Evolutionary conservation across 2,797 vertebrate species (phyloP).

Genomic region (Urocyon cinereoargenteus): DNA sequence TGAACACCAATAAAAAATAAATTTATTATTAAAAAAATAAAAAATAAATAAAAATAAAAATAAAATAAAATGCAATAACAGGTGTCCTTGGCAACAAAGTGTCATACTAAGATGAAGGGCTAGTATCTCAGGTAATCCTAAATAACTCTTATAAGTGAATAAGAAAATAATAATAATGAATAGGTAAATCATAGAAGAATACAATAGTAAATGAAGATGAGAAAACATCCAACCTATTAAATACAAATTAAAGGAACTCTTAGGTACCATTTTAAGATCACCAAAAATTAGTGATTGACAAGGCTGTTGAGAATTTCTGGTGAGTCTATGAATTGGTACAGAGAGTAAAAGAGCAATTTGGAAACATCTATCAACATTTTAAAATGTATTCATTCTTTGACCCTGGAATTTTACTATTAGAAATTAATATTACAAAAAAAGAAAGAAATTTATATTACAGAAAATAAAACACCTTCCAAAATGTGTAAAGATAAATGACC

Average conservation of each 20-base stretch:
- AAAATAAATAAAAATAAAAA: no score
- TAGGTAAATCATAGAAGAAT: background rate
- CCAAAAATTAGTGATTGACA: background rate
- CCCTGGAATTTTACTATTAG: background rate
- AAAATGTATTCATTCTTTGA: background rate
- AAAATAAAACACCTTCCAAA: background rate
- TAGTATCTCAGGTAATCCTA: background rate
- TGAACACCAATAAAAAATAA: no score
- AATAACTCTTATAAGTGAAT: background rate
- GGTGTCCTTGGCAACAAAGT: background rate
- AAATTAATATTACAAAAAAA: background rate
- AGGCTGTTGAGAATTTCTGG: background rate
- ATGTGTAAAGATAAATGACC: background rate
- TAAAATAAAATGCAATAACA: background rate
- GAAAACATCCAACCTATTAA: background rate
- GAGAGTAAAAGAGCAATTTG: background rate
- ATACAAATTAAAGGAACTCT: background rate
- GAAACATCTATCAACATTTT: background rate
- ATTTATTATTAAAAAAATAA: no score
- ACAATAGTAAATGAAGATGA: background rate
- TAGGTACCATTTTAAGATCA: background rate
- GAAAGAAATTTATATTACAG: background rate
- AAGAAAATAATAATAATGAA: background rate
- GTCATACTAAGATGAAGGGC: background rate
- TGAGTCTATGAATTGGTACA: background rate